phyloP scores from a whole-genome alignment of 2,113 vertebrate genomes.

The Ammodramus savannarum region DNA sequence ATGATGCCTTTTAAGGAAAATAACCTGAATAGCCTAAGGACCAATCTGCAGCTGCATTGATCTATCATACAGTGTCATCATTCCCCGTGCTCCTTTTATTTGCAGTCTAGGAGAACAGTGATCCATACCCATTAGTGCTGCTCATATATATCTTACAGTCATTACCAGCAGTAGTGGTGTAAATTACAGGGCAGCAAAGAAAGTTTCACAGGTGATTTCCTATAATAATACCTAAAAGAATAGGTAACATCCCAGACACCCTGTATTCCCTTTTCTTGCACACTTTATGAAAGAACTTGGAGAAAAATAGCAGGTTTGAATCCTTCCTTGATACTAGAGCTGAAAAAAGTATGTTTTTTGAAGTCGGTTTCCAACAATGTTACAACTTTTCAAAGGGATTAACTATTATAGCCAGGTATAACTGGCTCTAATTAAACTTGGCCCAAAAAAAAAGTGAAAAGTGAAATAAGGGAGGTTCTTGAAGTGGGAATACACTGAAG shows the following conservation, averaged over 20 bases:
- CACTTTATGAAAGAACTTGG: background rate
- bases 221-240: background rate
- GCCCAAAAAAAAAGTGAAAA: rapidly evolving
- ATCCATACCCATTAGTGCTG: constrained; percentile 6
- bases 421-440: background rate
- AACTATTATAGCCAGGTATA: background rate
- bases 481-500: background rate
- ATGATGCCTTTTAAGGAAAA: background rate
- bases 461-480: background rate
- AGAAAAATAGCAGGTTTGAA: background rate
- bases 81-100: background rate
- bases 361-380: background rate
- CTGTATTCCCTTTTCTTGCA: background rate
- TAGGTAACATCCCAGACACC: background rate
- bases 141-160: background rate
- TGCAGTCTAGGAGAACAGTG: background rate
- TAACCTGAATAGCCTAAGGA: background rate
- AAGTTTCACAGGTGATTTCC: background rate
- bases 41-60: background rate
- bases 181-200: background rate
- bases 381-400: background rate
- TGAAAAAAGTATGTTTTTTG: background rate
- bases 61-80: background rate
- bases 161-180: background rate
- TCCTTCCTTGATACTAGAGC: background rate